Evolutionary conservation across 2,113 vertebrate species (phyloP).

Genomic region (Rhinoderma darwinii): DNA sequence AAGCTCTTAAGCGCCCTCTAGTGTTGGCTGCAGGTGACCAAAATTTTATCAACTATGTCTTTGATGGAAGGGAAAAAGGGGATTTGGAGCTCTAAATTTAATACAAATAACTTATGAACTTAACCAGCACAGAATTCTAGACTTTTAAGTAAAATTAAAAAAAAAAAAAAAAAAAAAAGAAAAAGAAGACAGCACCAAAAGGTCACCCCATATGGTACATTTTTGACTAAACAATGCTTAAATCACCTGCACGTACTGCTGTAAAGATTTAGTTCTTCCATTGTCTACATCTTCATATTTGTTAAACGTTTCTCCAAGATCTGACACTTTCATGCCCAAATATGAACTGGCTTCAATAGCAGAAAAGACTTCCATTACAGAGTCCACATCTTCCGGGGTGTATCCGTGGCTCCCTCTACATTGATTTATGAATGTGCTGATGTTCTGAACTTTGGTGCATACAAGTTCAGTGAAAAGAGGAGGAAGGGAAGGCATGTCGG

Average conservation of each 20-base stretch:
- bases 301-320: constrained; percentile 70
- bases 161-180: too few species aligned
- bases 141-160: too few species aligned
- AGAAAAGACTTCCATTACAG: constrained; percentile 69
- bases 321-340: constrained; percentile 74
- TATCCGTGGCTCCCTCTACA: constrained; percentile 70
- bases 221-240: neutral
- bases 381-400: constrained; percentile 70
- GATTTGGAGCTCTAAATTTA: too few species aligned
- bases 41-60: too few species aligned
- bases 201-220: too few species aligned
- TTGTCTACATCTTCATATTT: constrained; percentile 67
- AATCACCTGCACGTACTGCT: constrained; percentile 79
- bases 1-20: too few species aligned
- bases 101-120: too few species aligned
- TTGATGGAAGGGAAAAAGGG: too few species aligned
- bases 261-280: constrained; percentile 70
- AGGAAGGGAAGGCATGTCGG: constrained; percentile 76
- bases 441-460: constrained; percentile 57
- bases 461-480: constrained; percentile 74
- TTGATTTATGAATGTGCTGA: constrained; percentile 63
- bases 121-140: too few species aligned
- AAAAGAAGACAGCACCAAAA: too few species aligned
- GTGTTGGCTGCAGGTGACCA: too few species aligned
- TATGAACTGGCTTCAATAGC: constrained; percentile 73